These are phyloP conservation scores for Kryptopterus vitreolus DNA, from an alignment of 2,797 vertebrate species.

Conservation along the genomic window DNA sequence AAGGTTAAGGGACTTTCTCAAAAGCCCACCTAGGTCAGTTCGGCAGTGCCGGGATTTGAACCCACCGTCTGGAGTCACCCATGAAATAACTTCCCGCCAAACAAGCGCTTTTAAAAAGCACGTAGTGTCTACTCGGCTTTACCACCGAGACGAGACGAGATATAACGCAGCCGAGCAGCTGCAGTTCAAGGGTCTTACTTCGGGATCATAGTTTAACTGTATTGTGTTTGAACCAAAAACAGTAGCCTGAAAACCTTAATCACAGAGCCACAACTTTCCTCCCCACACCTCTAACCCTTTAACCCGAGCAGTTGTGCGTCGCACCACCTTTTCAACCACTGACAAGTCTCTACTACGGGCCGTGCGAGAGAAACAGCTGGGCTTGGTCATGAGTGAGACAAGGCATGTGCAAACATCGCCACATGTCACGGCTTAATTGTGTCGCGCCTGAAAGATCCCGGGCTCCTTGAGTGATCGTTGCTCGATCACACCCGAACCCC, in stretches of 20 bases:
- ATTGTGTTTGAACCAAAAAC: not conserved
- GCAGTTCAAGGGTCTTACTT: not conserved
- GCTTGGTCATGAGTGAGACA: constrained; percentile 33
- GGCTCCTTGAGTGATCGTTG: constrained; percentile 8
- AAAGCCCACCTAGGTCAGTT: too few species aligned
- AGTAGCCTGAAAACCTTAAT: not conserved
- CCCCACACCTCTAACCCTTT: not conserved
- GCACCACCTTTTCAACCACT: constrained; percentile 24
- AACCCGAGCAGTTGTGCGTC: not conserved
- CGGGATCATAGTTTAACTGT: not conserved
- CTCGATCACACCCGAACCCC: constrained; percentile 42
- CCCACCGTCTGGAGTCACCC: too few species aligned
- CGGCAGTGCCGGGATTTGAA: too few species aligned
- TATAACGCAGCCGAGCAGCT: not conserved
- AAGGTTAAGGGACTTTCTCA: too few species aligned
- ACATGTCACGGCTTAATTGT: constrained; percentile 39
- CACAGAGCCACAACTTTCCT: not conserved
- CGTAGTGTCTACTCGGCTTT: not conserved
- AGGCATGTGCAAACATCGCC: constrained; percentile 8
- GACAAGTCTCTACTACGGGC: constrained; percentile 31
- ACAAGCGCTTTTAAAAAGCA: not conserved
- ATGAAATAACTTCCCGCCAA: too few species aligned
- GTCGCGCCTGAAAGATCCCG: constrained; percentile 13
- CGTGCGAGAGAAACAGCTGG: constrained; percentile 41
- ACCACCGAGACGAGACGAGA: not conserved